Conservation (phyloP, 2,888 invertebrate genomes). For the Xanthostigma xanthostigma region DNA sequence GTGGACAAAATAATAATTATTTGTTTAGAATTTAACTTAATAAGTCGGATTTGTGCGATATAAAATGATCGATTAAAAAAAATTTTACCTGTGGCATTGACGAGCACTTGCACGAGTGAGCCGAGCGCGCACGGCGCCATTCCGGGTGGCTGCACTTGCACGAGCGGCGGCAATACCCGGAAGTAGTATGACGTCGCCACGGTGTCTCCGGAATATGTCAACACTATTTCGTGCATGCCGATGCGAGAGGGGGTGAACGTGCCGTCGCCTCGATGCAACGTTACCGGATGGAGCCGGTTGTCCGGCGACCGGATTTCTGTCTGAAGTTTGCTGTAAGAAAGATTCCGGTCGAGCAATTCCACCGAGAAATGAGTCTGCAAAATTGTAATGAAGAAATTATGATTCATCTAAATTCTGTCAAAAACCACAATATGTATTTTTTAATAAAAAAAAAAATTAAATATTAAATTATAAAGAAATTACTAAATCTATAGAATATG, state of each 20-base stretch:
- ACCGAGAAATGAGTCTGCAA: slow-evolving; percentile 65
- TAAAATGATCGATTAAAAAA: no score
- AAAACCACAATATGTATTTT: no score
- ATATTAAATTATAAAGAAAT: no score
- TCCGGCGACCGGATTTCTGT: slow-evolving; percentile 27
- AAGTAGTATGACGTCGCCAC: slow-evolving; percentile 52
- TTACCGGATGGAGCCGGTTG: slow-evolving; percentile 31
- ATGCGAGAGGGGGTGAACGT: slow-evolving; percentile 78
- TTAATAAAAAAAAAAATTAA: no score
- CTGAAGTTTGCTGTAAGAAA: slow-evolving; percentile 24
- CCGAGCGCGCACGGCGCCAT: slow-evolving; percentile 93
- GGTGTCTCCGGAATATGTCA: slow-evolving; percentile 38
- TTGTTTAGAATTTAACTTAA: no score
- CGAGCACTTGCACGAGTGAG: slow-evolving; percentile 87
- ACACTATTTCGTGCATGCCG: slow-evolving; percentile 77
- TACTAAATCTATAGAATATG: no score
- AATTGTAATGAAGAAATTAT: background rate
- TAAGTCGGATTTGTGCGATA: no score
- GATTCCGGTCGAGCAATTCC: slow-evolving; percentile 44
- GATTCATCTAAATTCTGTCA: background rate
- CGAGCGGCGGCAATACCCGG: slow-evolving; percentile 71
- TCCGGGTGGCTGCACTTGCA: slow-evolving; percentile 78
- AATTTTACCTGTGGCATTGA: slow-evolving; percentile 57
- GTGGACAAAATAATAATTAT: no score
- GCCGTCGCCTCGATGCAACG: slow-evolving; percentile 59